Percentiles rank a stretch among this genome's conserved stretches.
Conservation (phyloP, 2,797 vertebrate genomes). For the Leptodactylus fallax region DNA sequence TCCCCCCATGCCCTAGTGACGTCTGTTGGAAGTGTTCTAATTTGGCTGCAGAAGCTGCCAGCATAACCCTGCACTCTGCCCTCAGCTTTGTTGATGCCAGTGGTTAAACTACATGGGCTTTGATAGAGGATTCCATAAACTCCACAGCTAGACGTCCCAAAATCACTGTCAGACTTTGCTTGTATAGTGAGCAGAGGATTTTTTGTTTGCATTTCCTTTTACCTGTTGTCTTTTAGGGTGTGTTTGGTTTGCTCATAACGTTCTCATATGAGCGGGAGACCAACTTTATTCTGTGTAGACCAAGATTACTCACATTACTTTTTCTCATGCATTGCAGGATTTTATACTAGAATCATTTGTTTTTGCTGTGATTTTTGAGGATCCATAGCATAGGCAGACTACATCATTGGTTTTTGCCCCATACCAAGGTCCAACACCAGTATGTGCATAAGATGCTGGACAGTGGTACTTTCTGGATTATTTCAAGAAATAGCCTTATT, state of each 20-base stretch:
- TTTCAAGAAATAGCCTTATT: too few species aligned
- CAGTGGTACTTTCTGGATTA: not conserved
- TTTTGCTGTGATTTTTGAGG: not conserved
- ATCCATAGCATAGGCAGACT: not conserved
- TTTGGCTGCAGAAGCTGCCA: not conserved
- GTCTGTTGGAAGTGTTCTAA: conserved; percentile 2
- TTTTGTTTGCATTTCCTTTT: not conserved
- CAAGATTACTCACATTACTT: not conserved
- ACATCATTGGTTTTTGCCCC: not conserved
- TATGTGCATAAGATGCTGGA: not conserved
- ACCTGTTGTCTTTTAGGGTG: conserved; percentile 23
- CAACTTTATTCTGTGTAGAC: not conserved
- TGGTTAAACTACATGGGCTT: conserved; percentile 5
- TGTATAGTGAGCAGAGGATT: not conserved
- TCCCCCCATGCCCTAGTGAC: not conserved
- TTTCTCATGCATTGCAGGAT: not conserved
- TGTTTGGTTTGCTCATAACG: not conserved
- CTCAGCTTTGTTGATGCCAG: not conserved
- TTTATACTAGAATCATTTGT: not conserved
- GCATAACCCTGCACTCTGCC: conserved; percentile 4
- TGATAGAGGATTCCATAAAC: not conserved
- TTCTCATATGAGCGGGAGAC: not conserved
- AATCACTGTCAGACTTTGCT: not conserved
- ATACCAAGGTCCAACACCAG: not conserved
- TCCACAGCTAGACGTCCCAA: not conserved